Percentiles rank a stretch among this genome's conserved stretches.
phyloP scores from a whole-genome alignment of 2,888 invertebrate species.

The Osmoderma eremita region DNA sequence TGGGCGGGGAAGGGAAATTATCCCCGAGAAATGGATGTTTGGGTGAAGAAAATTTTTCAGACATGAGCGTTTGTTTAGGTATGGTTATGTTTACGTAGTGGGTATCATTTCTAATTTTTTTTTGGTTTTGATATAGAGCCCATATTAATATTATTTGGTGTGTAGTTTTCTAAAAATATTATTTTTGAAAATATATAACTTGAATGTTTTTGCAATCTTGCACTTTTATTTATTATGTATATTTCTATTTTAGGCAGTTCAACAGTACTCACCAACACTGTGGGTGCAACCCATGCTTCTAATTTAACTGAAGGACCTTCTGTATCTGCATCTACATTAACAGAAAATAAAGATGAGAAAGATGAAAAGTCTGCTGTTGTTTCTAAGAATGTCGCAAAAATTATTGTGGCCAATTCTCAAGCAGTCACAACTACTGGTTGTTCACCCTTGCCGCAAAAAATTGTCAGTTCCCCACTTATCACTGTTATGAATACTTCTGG shows the following conservation, averaged over 20 bases:
- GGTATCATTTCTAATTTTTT: too few species aligned
- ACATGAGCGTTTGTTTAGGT: slow-evolving; percentile 62
- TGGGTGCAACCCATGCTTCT: slow-evolving; percentile 48
- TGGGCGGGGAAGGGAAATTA: slow-evolving; percentile 58
- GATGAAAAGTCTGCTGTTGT: slow-evolving; percentile 38
- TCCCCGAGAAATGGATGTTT: slow-evolving; percentile 48
- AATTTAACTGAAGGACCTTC: slow-evolving; percentile 43
- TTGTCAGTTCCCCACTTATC: slow-evolving; percentile 57
- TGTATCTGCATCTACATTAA: slow-evolving; percentile 40
- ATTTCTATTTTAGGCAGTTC: slow-evolving; percentile 50
- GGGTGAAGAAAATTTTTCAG: slow-evolving; percentile 48
- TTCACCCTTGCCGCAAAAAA: slow-evolving; percentile 41
- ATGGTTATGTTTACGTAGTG: slow-evolving; percentile 41
- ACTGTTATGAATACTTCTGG: slow-evolving; percentile 60
- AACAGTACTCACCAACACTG: slow-evolving; percentile 56
- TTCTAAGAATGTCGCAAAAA: slow-evolving; percentile 47
- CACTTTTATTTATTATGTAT: not conserved
- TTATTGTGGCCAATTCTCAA: slow-evolving; percentile 42
- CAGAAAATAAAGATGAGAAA: slow-evolving; percentile 30
- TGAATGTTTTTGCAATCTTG: not conserved
- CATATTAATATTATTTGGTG: too few species aligned
- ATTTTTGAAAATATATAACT: not conserved
- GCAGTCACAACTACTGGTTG: slow-evolving; percentile 38
- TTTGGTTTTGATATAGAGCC: too few species aligned
- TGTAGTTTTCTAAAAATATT: not conserved